phyloP scores from a whole-genome alignment of 2,888 invertebrate genomes.

The Abrostola tripartita region DNA sequence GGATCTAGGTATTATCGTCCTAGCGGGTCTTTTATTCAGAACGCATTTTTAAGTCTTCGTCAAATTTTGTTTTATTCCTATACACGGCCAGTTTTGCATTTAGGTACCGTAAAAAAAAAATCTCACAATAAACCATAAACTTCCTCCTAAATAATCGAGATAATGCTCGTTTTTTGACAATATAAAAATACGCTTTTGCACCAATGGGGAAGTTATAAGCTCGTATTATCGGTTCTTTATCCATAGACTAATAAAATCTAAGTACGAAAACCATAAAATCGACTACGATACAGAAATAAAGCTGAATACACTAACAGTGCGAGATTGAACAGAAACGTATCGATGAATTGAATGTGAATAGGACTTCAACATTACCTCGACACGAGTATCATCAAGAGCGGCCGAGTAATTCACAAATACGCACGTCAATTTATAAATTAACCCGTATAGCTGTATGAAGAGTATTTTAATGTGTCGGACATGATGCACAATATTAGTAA shows the following conservation, averaged over 20 bases:
- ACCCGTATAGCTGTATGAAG: conserved; percentile 33
- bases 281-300: not conserved
- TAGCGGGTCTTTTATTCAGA: not conserved
- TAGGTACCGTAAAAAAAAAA: no score
- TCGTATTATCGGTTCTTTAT: no score
- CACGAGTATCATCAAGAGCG: conserved; percentile 20
- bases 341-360: conserved; percentile 23
- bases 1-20: not conserved
- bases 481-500: conserved; percentile 79
- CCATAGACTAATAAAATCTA: not conserved
- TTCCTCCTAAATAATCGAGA: no score
- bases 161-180: no score
- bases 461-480: conserved; percentile 68
- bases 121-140: no score
- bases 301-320: not conserved
- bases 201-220: no score
- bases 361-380: conserved; percentile 17
- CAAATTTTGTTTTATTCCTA: not conserved
- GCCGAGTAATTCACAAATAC: conserved; percentile 47
- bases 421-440: conserved; percentile 54
- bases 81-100: no score
- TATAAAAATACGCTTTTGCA: no score
- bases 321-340: conserved; percentile 10
- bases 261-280: not conserved
- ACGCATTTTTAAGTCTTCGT: not conserved